Evolutionary conservation across 2,888 invertebrate genomes (phyloP).

Genomic region (Nebria salina): DNA sequence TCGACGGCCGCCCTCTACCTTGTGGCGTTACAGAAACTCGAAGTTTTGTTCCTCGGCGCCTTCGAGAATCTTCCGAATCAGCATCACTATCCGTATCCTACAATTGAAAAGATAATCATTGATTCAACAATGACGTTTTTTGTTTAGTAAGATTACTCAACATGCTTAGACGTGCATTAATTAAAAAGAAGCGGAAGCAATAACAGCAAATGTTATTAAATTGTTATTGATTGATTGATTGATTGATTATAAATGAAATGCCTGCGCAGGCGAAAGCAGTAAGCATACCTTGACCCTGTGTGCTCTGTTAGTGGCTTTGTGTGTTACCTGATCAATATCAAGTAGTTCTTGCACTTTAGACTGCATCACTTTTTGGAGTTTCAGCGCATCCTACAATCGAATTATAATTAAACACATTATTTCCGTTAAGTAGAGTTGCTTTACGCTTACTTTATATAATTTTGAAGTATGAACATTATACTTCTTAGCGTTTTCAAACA

Average conservation of each 20-base stretch:
- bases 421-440: too few relatives aligned
- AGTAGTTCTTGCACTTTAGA: constrained; percentile 76
- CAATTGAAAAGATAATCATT: constrained; percentile 46
- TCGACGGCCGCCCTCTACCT: constrained; percentile 56
- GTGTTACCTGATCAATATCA: constrained; percentile 70
- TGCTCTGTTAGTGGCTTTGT: constrained; percentile 62
- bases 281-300: constrained; percentile 59
- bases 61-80: constrained; percentile 59
- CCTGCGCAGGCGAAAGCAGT: constrained; percentile 45
- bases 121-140: not conserved
- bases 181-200: not conserved
- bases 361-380: constrained; percentile 77
- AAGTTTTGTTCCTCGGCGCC: constrained; percentile 57
- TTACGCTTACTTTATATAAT: constrained; percentile 74
- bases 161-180: not conserved
- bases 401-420: too few relatives aligned
- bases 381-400: constrained; percentile 68
- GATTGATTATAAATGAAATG: not conserved
- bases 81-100: constrained; percentile 66
- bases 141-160: not conserved
- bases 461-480: constrained; percentile 85
- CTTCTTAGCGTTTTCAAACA: constrained; percentile 96
- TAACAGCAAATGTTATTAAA: not conserved
- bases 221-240: not conserved
- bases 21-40: constrained; percentile 53